Conservation (phyloP, 2,797 vertebrate species). For the Margarornis squamiger region DNA sequence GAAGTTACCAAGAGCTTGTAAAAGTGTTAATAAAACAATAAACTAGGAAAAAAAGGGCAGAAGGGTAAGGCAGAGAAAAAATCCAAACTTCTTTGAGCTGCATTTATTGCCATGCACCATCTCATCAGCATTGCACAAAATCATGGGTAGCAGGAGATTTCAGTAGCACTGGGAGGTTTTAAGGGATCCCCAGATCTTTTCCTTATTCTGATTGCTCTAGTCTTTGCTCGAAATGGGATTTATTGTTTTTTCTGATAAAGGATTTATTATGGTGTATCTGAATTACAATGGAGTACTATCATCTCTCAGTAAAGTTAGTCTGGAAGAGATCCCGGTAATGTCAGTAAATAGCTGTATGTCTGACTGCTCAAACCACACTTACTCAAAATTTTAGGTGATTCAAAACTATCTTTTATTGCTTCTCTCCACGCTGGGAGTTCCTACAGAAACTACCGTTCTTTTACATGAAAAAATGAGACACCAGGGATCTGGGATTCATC, state of each 20-base stretch:
- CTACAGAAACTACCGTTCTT: background rate
- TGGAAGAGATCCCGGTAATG: background rate
- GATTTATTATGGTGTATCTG: background rate
- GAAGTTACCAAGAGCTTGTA: background rate
- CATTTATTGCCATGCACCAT: background rate
- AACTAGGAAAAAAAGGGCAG: background rate
- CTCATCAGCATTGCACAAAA: background rate
- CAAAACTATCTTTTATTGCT: background rate
- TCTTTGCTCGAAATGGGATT: background rate
- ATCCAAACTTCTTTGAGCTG: background rate
- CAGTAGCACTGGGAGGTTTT: background rate
- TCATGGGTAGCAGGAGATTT: background rate
- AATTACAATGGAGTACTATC: background rate
- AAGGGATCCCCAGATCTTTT: background rate
- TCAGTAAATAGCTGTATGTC: background rate
- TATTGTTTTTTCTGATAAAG: background rate
- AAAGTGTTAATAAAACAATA: fast-evolving
- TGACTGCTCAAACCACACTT: background rate
- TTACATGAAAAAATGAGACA: background rate
- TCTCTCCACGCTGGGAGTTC: background rate
- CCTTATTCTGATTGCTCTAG: background rate
- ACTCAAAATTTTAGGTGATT: background rate
- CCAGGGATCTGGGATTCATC: background rate
- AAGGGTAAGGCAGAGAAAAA: background rate
- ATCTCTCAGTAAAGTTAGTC: background rate